Conservation (phyloP, 2,888 invertebrate genomes). For the Eurois occulta region DNA sequence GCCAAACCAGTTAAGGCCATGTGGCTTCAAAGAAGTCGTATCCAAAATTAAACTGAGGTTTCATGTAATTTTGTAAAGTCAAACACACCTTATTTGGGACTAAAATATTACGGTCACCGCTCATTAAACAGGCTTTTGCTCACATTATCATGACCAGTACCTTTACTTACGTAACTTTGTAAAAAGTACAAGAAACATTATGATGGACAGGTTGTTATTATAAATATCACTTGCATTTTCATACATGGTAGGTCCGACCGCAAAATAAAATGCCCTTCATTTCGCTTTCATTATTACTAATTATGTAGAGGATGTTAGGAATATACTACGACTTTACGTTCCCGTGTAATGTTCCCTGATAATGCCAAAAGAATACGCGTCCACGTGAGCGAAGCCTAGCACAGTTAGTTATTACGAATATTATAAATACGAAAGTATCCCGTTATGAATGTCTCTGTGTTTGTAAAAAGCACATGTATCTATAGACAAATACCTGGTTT, state of each 20-base stretch:
- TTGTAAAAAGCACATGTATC: background rate
- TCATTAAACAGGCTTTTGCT: conserved; percentile 27
- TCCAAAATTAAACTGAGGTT: background rate
- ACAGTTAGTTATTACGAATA: background rate
- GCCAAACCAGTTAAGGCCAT: background rate
- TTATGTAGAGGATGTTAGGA: too few species aligned
- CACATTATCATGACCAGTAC: conserved; percentile 28
- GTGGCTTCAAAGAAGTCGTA: background rate
- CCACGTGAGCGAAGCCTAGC: too few species aligned
- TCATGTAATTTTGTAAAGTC: conserved; percentile 7
- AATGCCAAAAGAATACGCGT: too few species aligned
- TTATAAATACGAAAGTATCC: background rate
- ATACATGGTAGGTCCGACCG: background rate
- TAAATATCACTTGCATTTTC: conserved; percentile 52
- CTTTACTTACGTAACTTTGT: conserved; percentile 32
- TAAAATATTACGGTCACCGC: conserved; percentile 22
- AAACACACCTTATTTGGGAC: conserved; percentile 4
- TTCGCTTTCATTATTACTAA: background rate
- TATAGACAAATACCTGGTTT: background rate
- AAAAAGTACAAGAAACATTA: conserved; percentile 15
- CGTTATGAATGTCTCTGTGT: background rate
- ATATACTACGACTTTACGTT: too few species aligned
- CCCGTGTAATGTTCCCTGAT: too few species aligned
- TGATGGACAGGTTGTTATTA: conserved; percentile 30
- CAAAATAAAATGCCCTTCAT: background rate